phyloP scores from a whole-genome alignment of 2,888 invertebrate species.

The Leucozona laternaria region DNA sequence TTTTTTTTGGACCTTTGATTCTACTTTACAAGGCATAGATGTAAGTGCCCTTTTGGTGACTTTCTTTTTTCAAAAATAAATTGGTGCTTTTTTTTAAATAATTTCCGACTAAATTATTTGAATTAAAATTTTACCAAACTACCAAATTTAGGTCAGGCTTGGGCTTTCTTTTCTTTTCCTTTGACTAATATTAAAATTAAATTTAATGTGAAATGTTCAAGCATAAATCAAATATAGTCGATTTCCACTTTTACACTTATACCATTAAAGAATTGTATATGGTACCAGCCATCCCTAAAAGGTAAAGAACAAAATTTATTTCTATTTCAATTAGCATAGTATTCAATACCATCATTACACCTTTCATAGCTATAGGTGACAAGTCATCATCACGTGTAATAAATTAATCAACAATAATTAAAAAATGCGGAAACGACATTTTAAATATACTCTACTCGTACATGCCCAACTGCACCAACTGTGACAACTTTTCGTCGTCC shows the following conservation, averaged over 20 bases:
- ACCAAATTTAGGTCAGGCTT: not conserved
- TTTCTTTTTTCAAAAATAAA: no score
- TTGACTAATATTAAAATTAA: not conserved
- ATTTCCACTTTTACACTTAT: not conserved
- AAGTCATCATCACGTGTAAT: conserved; percentile 38
- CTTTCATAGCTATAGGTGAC: conserved; percentile 27
- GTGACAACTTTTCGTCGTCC: conserved; percentile 42
- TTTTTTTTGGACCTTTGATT: no score
- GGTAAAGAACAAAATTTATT: not conserved
- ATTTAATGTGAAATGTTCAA: not conserved
- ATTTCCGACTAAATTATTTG: no score
- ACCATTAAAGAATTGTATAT: not conserved
- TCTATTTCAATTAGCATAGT: conserved; percentile 44
- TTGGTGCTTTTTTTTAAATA: no score
- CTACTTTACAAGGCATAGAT: no score
- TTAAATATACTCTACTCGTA: conserved; percentile 41
- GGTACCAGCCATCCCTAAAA: not conserved
- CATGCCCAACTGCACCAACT: conserved; percentile 56
- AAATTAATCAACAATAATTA: conserved; percentile 62
- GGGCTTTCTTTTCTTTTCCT: not conserved
- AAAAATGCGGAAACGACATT: conserved; percentile 69
- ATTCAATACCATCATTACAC: conserved; percentile 44
- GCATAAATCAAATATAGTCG: not conserved
- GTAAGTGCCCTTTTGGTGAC: no score
- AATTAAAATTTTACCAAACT: no score